Conservation (phyloP, 2,797 vertebrate genomes). For the Pogonophryne albipinna region DNA sequence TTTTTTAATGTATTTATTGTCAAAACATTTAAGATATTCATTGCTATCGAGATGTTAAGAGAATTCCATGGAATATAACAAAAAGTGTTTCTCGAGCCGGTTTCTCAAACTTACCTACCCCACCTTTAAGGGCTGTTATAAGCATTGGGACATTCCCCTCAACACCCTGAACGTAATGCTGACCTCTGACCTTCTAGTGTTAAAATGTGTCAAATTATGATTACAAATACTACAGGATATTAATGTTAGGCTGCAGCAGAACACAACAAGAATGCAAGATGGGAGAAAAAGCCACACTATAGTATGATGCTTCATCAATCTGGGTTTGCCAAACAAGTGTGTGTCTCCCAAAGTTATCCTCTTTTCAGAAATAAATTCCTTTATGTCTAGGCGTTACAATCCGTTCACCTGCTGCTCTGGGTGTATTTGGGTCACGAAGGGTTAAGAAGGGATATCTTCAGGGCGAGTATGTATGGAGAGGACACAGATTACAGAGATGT, state of each 20-base stretch:
- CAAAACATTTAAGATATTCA: too few species aligned
- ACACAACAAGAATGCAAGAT: background rate
- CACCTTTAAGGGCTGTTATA: too few species aligned
- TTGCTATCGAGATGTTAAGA: too few species aligned
- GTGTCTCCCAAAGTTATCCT: background rate
- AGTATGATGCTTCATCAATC: background rate
- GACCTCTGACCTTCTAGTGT: background rate
- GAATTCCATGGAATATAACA: too few species aligned
- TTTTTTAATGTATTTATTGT: too few species aligned
- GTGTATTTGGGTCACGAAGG: too few species aligned
- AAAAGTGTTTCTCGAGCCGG: too few species aligned
- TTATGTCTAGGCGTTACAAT: background rate
- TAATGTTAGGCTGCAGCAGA: background rate
- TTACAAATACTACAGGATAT: background rate
- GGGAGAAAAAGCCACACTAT: background rate
- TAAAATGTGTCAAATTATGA: background rate
- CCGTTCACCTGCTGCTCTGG: background rate
- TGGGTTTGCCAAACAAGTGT: constrained; percentile 1
- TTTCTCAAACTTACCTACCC: too few species aligned
- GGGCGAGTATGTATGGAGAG: background rate
- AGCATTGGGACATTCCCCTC: background rate
- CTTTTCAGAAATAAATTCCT: too few species aligned
- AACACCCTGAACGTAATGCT: background rate
- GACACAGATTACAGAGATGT: background rate
- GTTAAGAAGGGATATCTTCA: background rate